Percentiles rank a stretch among this genome's conserved stretches.
phyloP scores from a whole-genome alignment of 2,888 invertebrate genomes.

The Trypoxylon attenuatum region DNA sequence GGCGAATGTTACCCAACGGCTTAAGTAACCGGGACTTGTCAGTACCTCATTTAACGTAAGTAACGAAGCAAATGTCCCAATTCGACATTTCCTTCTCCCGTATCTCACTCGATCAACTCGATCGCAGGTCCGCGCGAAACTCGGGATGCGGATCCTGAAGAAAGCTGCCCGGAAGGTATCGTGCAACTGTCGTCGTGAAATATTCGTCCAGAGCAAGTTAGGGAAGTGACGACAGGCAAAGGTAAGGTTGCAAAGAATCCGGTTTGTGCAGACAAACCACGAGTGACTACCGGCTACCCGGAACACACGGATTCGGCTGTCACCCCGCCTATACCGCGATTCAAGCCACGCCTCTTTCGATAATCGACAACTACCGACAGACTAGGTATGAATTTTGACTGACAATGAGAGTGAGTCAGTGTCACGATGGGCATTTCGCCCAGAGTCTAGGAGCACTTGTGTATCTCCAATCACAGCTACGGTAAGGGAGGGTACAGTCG shows the following conservation, averaged over 20 bases:
- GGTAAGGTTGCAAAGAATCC: too few species aligned
- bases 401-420: slow-evolving; percentile 24
- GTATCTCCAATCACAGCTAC: slow-evolving; percentile 41
- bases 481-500: background rate
- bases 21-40: slow-evolving; percentile 81
- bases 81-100: too few species aligned
- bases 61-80: too few species aligned
- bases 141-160: slow-evolving; percentile 52
- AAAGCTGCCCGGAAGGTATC: slow-evolving; percentile 8
- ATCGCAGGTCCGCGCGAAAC: slow-evolving; percentile 59
- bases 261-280: too few species aligned
- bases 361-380: slow-evolving; percentile 32
- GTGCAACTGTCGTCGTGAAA: slow-evolving; percentile 30
- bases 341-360: slow-evolving; percentile 49
- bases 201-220: slow-evolving; percentile 37
- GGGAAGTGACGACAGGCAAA: background rate
- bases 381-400: slow-evolving; percentile 30
- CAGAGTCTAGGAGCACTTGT: slow-evolving; percentile 22
- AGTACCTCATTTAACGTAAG: slow-evolving; percentile 59
- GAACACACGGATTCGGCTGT: too few species aligned
- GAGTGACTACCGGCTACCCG: too few species aligned
- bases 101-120: too few species aligned
- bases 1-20: slow-evolving; percentile 95
- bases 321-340: too few species aligned
- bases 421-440: slow-evolving; percentile 2